These are phyloP conservation scores for Zaprionus bogoriensis DNA, from an alignment of 2,888 invertebrate genomes.

Conservation along the genomic window DNA sequence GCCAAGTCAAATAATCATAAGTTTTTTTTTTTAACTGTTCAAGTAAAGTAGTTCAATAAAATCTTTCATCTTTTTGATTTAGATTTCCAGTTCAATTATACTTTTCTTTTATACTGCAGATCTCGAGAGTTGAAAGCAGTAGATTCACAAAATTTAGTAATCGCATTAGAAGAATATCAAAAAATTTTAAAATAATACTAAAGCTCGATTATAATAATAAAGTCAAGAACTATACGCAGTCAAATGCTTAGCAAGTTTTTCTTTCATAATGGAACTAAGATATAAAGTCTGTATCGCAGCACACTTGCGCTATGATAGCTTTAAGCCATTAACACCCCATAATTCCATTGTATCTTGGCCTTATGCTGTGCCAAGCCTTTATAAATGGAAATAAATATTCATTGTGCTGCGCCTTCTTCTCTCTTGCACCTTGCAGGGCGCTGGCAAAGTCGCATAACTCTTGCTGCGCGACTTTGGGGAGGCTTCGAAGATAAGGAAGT, in stretches of 20 bases:
- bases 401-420: background rate
- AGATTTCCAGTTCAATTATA: background rate
- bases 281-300: background rate
- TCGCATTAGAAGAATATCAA: no score
- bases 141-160: background rate
- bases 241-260: background rate
- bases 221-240: no score
- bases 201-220: no score
- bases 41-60: background rate
- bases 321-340: background rate
- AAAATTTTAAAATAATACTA: no score
- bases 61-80: background rate
- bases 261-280: background rate
- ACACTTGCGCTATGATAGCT: background rate
- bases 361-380: background rate
- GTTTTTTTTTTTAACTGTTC: no score
- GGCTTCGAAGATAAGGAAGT: no score
- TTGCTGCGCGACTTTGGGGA: no score
- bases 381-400: slow-evolving; percentile 1
- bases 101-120: no score
- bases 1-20: no score
- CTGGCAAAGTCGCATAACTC: slow-evolving; percentile 10
- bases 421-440: background rate
- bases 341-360: background rate
- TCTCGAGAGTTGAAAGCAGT: background rate